Evolutionary conservation across 1,140 invertebrate species (phyloP), one percentile per base, ranked within the genome.

Genomic region (Diachasmimorpha longicaudata): DNA sequence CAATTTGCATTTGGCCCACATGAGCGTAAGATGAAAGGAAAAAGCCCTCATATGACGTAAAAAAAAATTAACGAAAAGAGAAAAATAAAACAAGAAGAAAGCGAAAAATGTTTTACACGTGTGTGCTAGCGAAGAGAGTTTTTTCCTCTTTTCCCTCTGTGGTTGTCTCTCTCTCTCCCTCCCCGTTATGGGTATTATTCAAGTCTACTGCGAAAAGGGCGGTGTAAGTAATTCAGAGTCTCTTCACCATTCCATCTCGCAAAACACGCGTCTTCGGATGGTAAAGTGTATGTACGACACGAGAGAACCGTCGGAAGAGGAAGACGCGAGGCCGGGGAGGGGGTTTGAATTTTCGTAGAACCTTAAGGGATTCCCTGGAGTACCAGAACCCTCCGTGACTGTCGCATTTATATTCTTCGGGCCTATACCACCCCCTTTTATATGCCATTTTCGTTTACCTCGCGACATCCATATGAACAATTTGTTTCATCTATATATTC

Each of bases 201-300:
- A 37, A 39, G 25, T 68, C 36, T 68, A 68, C 25, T 37, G 36
- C 36, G 66, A 68, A 68, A 52, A 72, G 36, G n/a, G 31, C 37
- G 46, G 5, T 77, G 70, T 80, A 76, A 82, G 82, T 82, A 82
- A 83, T 83, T 82, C 80, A 80, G 72, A 66, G 73, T 74, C 77
- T 67, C 36, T 67, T 58, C 72, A 69, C 63, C 21, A 23, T 74
- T 74, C 58, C 77, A 78, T 76, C 63, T 75, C 31, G 70, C 52
- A 76, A 74, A 75, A 82, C 81, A 79, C 66, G 77, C 75, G 77
- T 79, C 78, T 74, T 79, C 76, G 74, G 74, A 73, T 75, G 72
- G 58, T 63, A 25, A 78, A 77, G 74, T 68, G 58, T 58, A 74
- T 52, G 58, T 63, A 63, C 23, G 58, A 63, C 58, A 63, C 4